Evolutionary conservation across 2,113 vertebrate species (phyloP).

Genomic region (Pterocles orientalis): DNA sequence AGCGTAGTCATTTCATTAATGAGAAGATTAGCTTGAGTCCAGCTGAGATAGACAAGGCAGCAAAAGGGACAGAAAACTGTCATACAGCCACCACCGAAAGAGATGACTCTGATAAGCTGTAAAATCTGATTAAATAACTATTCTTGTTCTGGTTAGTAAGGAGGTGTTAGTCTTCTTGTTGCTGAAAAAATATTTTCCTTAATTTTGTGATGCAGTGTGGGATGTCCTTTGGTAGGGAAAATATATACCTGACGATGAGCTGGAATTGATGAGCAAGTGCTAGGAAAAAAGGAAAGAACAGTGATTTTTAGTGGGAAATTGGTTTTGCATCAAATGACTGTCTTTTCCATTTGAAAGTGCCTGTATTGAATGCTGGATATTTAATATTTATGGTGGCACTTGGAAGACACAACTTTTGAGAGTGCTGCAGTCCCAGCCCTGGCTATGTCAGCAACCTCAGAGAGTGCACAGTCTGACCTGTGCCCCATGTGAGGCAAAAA

Average conservation of each 20-base stretch:
- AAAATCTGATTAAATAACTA: not conserved
- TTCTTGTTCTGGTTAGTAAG: not conserved
- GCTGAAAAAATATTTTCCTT: not conserved
- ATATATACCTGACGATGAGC: not conserved
- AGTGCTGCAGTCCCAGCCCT: not conserved
- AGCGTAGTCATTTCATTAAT: slow-evolving; percentile 48
- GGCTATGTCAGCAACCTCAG: not conserved
- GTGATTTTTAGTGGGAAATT: not conserved
- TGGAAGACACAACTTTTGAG: not conserved
- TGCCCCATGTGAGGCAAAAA: not conserved
- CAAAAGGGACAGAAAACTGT: not conserved
- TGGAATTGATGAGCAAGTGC: not conserved
- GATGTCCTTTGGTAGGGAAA: not conserved
- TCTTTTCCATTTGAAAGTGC: not conserved
- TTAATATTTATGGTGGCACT: not conserved
- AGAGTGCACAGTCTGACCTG: not conserved
- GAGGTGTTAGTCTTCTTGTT: not conserved
- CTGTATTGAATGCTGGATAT: not conserved
- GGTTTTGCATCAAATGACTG: not conserved
- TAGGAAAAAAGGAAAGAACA: not conserved
- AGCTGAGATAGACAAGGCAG: not conserved
- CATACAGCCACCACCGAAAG: not conserved
- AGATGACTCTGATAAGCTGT: not conserved
- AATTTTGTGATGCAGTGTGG: not conserved
- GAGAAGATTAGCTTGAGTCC: slow-evolving; percentile 24